Conservation (phyloP, 2,113 vertebrate genomes). For the Eonycteris spelaea region DNA sequence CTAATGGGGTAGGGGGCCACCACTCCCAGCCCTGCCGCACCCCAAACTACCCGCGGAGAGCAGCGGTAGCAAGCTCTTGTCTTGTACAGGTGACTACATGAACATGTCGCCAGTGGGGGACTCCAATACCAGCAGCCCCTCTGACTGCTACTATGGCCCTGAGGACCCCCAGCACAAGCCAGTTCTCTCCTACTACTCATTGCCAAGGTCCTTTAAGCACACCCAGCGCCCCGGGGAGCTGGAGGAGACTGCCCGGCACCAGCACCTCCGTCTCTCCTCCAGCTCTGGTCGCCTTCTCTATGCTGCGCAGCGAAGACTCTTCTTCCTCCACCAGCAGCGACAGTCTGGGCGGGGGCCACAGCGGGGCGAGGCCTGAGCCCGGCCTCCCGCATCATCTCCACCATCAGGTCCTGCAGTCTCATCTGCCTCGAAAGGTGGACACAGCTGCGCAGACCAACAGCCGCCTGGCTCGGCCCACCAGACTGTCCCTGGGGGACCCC, state of each 20-base stretch:
- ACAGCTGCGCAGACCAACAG: constrained; percentile 81
- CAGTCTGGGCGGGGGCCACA: constrained; percentile 85
- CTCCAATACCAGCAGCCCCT: constrained; percentile 88
- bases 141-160: constrained; percentile 85
- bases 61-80: constrained; percentile 84
- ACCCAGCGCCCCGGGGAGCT: constrained; percentile 73
- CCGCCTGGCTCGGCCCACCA: constrained; percentile 85
- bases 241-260: constrained; percentile 78
- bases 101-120: constrained; percentile 92
- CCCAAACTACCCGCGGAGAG: constrained; percentile 84
- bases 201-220: constrained; percentile 92
- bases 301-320: constrained; percentile 84
- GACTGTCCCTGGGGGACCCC: constrained; percentile 86
- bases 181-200: constrained; percentile 88
- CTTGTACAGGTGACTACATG: constrained; percentile 87
- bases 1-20: constrained; percentile 80
- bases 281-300: constrained; percentile 85
- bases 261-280: constrained; percentile 82
- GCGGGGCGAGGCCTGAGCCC: constrained; percentile 58
- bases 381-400: constrained; percentile 49
- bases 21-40: constrained; percentile 70
- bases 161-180: constrained; percentile 83
- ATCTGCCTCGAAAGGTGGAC: constrained; percentile 79
- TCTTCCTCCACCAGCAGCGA: constrained; percentile 91
- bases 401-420: constrained; percentile 63